Percentiles rank a stretch among this genome's conserved stretches.
phyloP scores from a whole-genome alignment of 2,113 vertebrate species.

The Panthera uncia region DNA sequence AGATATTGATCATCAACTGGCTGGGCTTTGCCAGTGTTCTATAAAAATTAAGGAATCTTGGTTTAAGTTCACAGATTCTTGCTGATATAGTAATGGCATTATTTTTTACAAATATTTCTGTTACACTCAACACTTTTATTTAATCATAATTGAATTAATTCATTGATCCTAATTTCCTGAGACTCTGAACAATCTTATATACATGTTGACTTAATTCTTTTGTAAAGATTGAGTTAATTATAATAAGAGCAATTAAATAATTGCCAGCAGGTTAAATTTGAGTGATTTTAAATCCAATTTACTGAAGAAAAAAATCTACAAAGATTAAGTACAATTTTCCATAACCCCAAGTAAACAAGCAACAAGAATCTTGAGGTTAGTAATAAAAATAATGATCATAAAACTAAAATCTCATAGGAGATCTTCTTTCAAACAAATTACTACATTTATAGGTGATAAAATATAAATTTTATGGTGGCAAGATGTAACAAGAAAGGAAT shows the following conservation, averaged over 20 bases:
- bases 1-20: not conserved
- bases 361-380: not conserved
- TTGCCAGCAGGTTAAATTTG: not conserved
- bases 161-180: not conserved
- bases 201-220: not conserved
- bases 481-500: not conserved
- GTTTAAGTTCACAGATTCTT: not conserved
- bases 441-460: not conserved
- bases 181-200: not conserved
- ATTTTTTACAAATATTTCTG: not conserved
- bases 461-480: not conserved
- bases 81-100: not conserved
- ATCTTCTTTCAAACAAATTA: not conserved
- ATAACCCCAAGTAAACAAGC: not conserved
- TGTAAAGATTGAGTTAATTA: conserved; percentile 15
- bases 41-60: not conserved
- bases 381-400: not conserved
- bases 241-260: not conserved
- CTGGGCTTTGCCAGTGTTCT: not conserved
- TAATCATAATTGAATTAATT: not conserved
- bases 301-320: not conserved
- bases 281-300: conserved; percentile 18
- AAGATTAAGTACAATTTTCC: not conserved
- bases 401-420: not conserved
- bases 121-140: not conserved